These are phyloP conservation scores for Palythoa heliodiscus DNA, from an alignment of 92 coral and sea anemone genomes.

Conservation along the genomic window DNA sequence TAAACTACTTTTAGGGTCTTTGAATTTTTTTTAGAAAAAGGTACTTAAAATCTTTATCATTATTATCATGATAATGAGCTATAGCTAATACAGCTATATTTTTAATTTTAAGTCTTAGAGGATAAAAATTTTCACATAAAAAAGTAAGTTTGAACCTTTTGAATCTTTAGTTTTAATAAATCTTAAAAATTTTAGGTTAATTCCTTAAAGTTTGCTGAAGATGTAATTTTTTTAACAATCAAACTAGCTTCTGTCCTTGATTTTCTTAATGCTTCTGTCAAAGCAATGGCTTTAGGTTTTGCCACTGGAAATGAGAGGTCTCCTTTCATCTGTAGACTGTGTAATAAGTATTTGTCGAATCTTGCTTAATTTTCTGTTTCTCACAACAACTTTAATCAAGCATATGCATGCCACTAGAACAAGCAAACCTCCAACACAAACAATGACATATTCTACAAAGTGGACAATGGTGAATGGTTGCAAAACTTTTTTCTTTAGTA, in stretches of 20 bases:
- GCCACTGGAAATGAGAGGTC: conserved; percentile 35
- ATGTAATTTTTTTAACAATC: not conserved
- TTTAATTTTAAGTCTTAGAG: too few relatives aligned
- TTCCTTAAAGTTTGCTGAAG: too few relatives aligned
- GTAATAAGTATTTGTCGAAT: conserved; percentile 37
- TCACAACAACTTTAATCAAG: conserved; percentile 45
- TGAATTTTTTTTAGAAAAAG: too few relatives aligned
- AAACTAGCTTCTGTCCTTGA: not conserved
- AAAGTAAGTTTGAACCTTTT: too few relatives aligned
- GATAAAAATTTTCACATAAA: too few relatives aligned
- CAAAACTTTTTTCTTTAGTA: conserved; percentile 70
- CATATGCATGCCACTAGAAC: conserved; percentile 58
- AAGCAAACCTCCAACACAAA: conserved; percentile 76
- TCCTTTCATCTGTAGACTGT: conserved; percentile 41
- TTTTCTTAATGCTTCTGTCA: not conserved
- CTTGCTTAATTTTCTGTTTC: conserved; percentile 58
- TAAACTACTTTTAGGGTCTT: too few relatives aligned
- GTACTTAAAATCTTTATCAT: too few relatives aligned
- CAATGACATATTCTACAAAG: conserved; percentile 66
- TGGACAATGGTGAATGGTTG: conserved; percentile 69
- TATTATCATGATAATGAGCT: too few relatives aligned
- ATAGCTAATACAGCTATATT: too few relatives aligned
- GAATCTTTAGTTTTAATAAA: too few relatives aligned
- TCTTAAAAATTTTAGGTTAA: too few relatives aligned
- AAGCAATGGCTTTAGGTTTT: not conserved